phyloP scores from a whole-genome alignment of 2,797 vertebrate genomes.

The Podarcis siculus region DNA sequence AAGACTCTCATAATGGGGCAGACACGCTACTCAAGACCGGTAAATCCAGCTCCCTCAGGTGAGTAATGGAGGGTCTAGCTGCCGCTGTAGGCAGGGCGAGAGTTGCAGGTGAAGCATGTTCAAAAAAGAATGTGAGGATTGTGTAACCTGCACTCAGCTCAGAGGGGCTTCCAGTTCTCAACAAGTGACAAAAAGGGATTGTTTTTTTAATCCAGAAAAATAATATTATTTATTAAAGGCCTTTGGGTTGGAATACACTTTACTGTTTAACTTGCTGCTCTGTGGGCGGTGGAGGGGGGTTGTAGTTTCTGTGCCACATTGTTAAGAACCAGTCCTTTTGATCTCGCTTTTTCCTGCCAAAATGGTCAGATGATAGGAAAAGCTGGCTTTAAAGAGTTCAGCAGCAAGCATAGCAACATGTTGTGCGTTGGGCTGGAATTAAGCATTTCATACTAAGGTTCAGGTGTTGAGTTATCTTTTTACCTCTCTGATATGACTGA shows the following conservation, averaged over 20 bases:
- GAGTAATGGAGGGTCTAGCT: constrained; percentile 73
- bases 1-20: constrained; percentile 76
- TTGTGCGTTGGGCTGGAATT: background rate
- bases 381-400: constrained; percentile 11
- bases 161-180: constrained; percentile 20
- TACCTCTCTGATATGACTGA: background rate
- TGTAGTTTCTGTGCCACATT: constrained; percentile 18
- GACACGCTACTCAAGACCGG: constrained; percentile 78
- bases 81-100: constrained; percentile 51
- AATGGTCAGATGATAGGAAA: background rate
- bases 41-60: constrained; percentile 77
- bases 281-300: background rate
- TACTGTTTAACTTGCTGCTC: background rate
- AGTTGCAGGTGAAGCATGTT: constrained; percentile 57
- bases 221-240: background rate
- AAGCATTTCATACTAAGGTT: background rate
- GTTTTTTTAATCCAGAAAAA: background rate
- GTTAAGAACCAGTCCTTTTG: constrained; percentile 27
- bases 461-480: background rate
- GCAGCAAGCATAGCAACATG: background rate
- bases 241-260: background rate
- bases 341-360: background rate
- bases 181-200: constrained; percentile 46
- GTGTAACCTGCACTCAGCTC: constrained; percentile 53
- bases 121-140: constrained; percentile 51